A percentile compares a stretch with the other conserved stretches of the same genome.
These are phyloP conservation scores for Uropsilus gracilis DNA, from an alignment of 2,113 vertebrate genomes.

Conservation along the genomic window DNA sequence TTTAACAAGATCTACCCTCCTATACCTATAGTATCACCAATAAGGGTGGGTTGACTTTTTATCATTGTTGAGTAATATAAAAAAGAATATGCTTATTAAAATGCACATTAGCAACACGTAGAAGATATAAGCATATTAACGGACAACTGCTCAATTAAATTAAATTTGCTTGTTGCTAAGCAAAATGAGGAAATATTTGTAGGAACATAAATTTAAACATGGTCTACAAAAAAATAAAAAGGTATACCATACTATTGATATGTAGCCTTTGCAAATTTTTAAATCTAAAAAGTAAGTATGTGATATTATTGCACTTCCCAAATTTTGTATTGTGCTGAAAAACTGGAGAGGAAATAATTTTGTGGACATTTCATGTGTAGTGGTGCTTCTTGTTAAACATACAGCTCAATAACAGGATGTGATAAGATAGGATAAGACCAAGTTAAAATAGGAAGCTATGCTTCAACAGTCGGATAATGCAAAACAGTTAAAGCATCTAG, in stretches of 20 bases:
- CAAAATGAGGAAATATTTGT: background rate
- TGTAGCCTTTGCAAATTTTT: too few relatives aligned
- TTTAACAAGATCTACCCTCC: fast-evolving
- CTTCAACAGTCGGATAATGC: background rate
- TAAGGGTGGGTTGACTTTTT: background rate
- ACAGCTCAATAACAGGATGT: background rate
- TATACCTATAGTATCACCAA: background rate
- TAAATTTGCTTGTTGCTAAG: background rate
- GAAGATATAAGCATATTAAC: background rate
- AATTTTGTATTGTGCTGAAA: background rate
- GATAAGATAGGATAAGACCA: background rate
- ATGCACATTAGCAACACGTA: background rate
- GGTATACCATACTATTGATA: too few relatives aligned
- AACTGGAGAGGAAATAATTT: background rate
- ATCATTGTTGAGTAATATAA: background rate
- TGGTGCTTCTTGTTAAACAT: background rate
- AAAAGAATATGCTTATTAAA: background rate
- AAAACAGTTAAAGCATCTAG: background rate
- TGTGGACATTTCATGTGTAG: background rate
- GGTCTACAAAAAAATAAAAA: background rate
- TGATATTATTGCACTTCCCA: background rate
- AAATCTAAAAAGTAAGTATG: too few relatives aligned
- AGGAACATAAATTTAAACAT: background rate
- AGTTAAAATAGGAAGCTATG: background rate
- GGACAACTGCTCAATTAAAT: background rate